Conservation (phyloP, 2,797 vertebrate genomes). For the Falco concolor region DNA sequence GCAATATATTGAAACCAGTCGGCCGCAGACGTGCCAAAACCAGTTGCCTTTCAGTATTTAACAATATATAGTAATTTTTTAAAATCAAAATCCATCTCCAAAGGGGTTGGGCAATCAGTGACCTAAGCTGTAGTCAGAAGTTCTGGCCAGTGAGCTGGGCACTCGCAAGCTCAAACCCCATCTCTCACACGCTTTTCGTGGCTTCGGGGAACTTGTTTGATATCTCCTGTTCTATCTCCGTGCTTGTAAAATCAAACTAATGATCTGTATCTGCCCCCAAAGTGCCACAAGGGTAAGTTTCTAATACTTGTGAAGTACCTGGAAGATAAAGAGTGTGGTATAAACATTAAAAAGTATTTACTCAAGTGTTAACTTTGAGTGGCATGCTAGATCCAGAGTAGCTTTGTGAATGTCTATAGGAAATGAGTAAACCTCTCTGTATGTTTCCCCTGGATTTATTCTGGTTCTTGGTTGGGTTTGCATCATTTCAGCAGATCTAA, state of each 20-base stretch:
- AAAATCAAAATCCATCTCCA: not conserved
- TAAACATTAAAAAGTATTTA: not conserved
- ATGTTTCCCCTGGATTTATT: not conserved
- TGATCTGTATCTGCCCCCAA: not conserved
- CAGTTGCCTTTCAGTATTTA: not conserved
- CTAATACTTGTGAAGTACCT: not conserved
- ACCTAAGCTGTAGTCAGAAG: not conserved
- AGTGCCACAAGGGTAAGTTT: not conserved
- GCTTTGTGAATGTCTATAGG: not conserved
- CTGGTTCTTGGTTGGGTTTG: not conserved
- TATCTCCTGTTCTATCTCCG: not conserved
- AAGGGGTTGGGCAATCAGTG: not conserved
- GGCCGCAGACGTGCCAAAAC: not conserved
- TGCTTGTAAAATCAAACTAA: not conserved
- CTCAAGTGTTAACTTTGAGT: not conserved
- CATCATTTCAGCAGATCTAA: not conserved
- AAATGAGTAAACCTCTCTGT: not conserved
- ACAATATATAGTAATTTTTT: not conserved
- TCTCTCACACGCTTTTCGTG: not conserved
- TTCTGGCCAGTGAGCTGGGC: not conserved
- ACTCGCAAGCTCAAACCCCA: not conserved
- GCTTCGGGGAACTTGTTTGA: not conserved
- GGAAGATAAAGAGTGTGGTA: not conserved
- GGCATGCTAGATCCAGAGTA: not conserved
- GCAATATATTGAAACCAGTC: not conserved